phyloP scores from a whole-genome alignment of 1,140 invertebrate species.

The Papilio aristodemus region DNA sequence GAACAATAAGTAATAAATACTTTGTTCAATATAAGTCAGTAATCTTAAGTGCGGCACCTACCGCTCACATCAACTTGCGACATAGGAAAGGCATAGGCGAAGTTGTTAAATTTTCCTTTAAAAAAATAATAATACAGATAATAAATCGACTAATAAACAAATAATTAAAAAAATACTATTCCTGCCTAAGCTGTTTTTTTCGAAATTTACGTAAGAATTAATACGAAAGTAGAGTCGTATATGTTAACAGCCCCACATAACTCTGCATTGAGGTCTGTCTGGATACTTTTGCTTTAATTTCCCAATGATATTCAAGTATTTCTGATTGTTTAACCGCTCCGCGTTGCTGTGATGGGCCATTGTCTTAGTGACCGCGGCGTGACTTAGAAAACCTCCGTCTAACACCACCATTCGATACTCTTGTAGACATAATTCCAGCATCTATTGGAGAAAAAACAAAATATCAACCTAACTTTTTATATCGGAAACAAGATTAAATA shows the following conservation, averaged over 20 bases:
- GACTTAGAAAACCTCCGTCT: slow-evolving; percentile 89
- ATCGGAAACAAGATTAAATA: background rate
- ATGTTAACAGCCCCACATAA: slow-evolving; percentile 63
- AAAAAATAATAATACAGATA: no score
- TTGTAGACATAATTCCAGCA: slow-evolving; percentile 89
- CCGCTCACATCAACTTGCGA: no score
- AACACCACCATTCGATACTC: slow-evolving; percentile 88
- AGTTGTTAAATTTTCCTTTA: no score
- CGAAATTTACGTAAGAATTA: no score
- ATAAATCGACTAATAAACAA: no score
- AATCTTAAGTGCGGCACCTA: no score
- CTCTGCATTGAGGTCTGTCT: slow-evolving; percentile 81
- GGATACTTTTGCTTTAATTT: slow-evolving; percentile 81
- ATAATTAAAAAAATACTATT: no score
- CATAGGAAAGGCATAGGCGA: no score
- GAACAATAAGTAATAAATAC: no score
- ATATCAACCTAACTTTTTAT: background rate
- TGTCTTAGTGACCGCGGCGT: slow-evolving; percentile 83
- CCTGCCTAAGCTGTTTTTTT: no score
- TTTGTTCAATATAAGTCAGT: no score
- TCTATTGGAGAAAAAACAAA: slow-evolving; percentile 75
- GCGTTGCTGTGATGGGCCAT: slow-evolving; percentile 78
- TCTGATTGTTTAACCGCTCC: slow-evolving; percentile 82
- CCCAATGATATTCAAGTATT: slow-evolving; percentile 84
- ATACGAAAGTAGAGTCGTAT: no score